These are phyloP conservation scores for Lates japonicus DNA, from an alignment of 2,797 vertebrate genomes.

Conservation along the genomic window DNA sequence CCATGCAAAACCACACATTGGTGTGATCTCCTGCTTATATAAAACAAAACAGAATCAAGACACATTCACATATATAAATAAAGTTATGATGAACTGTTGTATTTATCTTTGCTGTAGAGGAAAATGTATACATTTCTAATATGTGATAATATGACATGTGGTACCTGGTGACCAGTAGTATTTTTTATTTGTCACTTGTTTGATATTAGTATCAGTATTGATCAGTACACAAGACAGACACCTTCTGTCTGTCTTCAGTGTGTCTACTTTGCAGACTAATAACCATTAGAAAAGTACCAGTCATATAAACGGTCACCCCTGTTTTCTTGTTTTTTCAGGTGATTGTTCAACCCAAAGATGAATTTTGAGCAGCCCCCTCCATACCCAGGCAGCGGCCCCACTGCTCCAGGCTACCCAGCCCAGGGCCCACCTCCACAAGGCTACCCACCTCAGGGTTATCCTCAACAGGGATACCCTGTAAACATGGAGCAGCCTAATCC, in stretches of 20 bases:
- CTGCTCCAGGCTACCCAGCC: slow-evolving; percentile 89
- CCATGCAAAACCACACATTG: slow-evolving; percentile 3
- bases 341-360: slow-evolving; percentile 81
- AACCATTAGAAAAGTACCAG: slow-evolving; percentile 1
- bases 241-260: neutral
- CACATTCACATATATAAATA: neutral
- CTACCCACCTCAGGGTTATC: slow-evolving; percentile 88
- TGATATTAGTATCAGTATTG: neutral
- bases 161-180: neutral
- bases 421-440: slow-evolving; percentile 85
- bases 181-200: neutral
- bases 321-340: slow-evolving; percentile 74
- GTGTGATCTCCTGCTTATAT: neutral
- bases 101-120: too few relatives aligned
- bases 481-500: slow-evolving; percentile 90
- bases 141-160: neutral
- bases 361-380: slow-evolving; percentile 95
- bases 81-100: neutral
- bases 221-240: neutral
- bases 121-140: neutral
- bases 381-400: slow-evolving; percentile 88
- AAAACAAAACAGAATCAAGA: neutral
- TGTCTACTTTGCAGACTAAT: neutral
- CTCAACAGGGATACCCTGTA: slow-evolving; percentile 89
- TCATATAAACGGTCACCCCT: neutral